Evolutionary conservation across 30 jellyfish, hydroid and myxozoan genomes (phyloP).

Genomic region (Aurelia coerulea): DNA sequence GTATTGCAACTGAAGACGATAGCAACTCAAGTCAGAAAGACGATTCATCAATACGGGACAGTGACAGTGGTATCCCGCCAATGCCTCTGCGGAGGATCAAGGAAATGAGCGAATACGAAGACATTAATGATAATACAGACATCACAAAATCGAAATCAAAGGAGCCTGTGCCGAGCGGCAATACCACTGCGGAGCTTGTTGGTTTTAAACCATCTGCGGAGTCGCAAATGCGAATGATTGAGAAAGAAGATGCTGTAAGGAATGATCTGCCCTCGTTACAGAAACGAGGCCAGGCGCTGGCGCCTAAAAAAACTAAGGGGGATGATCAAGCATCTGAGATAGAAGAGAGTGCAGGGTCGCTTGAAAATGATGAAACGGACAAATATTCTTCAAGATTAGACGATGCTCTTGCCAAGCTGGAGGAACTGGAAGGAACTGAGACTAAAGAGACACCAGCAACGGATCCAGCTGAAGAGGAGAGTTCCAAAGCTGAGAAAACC

Average conservation of each 20-base stretch:
- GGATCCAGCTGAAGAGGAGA: not conserved
- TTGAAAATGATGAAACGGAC: slow-evolving; percentile 16
- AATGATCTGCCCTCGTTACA: slow-evolving; percentile 67
- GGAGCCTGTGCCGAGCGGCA: slow-evolving; percentile 51
- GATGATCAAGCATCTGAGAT: slow-evolving; percentile 17
- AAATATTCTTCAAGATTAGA: slow-evolving; percentile 54
- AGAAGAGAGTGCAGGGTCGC: not conserved
- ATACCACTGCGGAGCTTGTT: slow-evolving; percentile 58
- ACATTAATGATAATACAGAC: slow-evolving; percentile 67
- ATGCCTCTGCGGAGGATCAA: slow-evolving; percentile 98
- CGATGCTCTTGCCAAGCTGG: slow-evolving; percentile 69
- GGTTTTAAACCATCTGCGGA: slow-evolving; percentile 80
- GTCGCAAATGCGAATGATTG: slow-evolving; percentile 23
- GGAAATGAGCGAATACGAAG: slow-evolving; percentile 76
- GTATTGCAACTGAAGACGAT: slow-evolving; percentile 77
- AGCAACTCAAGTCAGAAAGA: slow-evolving; percentile 75
- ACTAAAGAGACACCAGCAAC: not conserved
- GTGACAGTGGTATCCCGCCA: slow-evolving; percentile 94
- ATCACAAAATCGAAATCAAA: slow-evolving; percentile 45
- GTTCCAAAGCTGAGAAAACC: not conserved
- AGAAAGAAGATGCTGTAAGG: slow-evolving; percentile 59
- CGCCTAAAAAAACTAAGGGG: slow-evolving; percentile 2
- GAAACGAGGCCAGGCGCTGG: slow-evolving; percentile 62
- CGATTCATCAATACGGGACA: slow-evolving; percentile 83
- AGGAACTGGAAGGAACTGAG: slow-evolving; percentile 51